These are phyloP conservation scores for Heliconius erato DNA, from an alignment of 2,888 invertebrate genomes.

Conservation along the genomic window DNA sequence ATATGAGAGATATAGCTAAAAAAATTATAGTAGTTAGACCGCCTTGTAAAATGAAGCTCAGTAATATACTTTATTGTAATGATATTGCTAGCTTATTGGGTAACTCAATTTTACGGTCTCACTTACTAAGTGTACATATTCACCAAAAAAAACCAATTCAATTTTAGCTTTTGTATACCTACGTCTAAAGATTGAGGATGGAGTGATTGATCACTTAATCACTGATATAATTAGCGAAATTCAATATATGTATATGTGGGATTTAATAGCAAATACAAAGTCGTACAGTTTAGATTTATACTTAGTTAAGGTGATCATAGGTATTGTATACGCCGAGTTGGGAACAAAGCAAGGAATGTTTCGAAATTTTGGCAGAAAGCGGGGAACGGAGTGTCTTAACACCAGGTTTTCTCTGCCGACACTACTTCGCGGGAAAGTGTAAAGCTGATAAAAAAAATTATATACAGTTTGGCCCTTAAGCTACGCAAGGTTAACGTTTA, in stretches of 20 bases:
- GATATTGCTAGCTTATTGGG: too few relatives aligned
- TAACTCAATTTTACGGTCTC: too few relatives aligned
- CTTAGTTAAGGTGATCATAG: background rate
- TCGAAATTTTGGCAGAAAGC: background rate
- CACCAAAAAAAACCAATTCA: background rate
- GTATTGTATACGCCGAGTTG: background rate
- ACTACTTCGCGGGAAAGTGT: too few relatives aligned
- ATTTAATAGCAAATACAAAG: background rate
- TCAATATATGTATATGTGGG: background rate
- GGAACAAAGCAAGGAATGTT: background rate
- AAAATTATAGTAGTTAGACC: too few relatives aligned
- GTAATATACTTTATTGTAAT: too few relatives aligned
- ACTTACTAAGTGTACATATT: too few relatives aligned
- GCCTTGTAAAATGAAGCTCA: too few relatives aligned
- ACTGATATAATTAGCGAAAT: background rate
- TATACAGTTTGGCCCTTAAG: background rate
- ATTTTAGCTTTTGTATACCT: background rate
- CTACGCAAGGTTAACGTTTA: slow-evolving; percentile 33
- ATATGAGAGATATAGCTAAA: too few relatives aligned
- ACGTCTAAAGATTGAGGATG: background rate
- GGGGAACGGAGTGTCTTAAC: background rate
- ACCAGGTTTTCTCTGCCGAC: too few relatives aligned
- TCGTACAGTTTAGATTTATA: background rate
- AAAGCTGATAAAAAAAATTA: too few relatives aligned
- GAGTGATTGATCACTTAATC: background rate